Conservation (phyloP, 2,888 invertebrate genomes). For the Hemithea aestivaria region DNA sequence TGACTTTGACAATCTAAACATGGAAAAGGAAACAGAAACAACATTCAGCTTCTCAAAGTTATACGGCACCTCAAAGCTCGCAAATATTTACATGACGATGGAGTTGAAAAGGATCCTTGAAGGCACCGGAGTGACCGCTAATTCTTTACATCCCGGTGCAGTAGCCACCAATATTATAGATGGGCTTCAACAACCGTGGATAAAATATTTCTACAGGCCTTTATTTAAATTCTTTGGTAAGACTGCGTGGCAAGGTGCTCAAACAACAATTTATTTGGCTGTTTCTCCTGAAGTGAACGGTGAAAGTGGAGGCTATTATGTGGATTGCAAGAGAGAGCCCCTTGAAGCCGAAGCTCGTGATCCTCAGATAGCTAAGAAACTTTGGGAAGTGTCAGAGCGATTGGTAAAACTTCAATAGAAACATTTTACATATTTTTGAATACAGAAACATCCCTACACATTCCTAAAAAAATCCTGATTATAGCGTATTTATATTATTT, state of each 20-base stretch:
- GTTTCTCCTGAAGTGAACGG: constrained; percentile 75
- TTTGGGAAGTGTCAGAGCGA: constrained; percentile 81
- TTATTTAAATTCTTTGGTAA: constrained; percentile 45
- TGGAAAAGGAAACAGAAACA: constrained; percentile 34
- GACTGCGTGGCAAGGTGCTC: constrained; percentile 55
- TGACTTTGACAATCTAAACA: constrained; percentile 45
- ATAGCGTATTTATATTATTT: no score
- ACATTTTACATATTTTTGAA: no score
- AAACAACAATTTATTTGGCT: constrained; percentile 77
- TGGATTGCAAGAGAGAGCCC: constrained; percentile 68
- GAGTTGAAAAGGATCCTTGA: constrained; percentile 84
- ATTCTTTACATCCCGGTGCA: constrained; percentile 88
- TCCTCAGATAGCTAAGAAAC: constrained; percentile 69
- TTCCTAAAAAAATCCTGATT: no score
- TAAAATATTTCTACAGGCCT: no score
- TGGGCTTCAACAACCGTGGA: constrained; percentile 47
- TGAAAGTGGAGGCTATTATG: constrained; percentile 81
- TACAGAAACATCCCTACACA: no score
- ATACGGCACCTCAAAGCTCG: constrained; percentile 82
- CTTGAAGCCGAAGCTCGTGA: constrained; percentile 66
- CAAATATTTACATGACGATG: constrained; percentile 80
- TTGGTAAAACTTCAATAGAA: constrained; percentile 25
- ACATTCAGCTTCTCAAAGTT: constrained; percentile 22
- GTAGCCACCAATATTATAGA: constrained; percentile 70
- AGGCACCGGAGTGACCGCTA: constrained; percentile 85